Conservation (phyloP, 1,140 invertebrate genomes). For the Thaumetopoea pityocampa region DNA sequence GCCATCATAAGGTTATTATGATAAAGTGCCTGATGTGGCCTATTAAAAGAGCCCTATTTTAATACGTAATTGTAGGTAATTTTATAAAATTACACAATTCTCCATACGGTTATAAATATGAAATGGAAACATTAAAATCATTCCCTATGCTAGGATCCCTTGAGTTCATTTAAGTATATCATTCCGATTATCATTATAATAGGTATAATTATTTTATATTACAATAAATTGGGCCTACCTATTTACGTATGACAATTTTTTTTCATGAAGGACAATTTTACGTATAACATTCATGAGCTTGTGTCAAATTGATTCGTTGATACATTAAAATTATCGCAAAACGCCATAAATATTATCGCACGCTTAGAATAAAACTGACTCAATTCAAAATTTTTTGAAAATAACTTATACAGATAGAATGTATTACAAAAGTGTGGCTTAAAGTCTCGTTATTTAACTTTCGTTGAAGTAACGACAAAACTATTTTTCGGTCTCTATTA, state of each 20-base stretch:
- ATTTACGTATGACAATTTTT: constrained; percentile 70
- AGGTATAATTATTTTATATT: constrained; percentile 70
- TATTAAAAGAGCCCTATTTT: too few relatives aligned
- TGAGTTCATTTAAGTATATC: constrained; percentile 67
- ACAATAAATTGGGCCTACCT: constrained; percentile 72
- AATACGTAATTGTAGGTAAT: constrained; percentile 51
- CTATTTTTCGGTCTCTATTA: too few relatives aligned
- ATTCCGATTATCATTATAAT: constrained; percentile 61
- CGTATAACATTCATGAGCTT: constrained; percentile 63
- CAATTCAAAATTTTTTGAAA: too few relatives aligned
- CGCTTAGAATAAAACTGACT: too few relatives aligned
- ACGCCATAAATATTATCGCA: constrained; percentile 26
- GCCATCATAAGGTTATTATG: too few relatives aligned
- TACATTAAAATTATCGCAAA: constrained; percentile 17
- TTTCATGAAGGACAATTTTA: constrained; percentile 59
- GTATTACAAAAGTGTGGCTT: too few relatives aligned
- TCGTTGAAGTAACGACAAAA: too few relatives aligned
- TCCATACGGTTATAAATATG: constrained; percentile 68
- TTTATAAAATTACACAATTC: constrained; percentile 62
- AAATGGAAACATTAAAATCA: constrained; percentile 70
- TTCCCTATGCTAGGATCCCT: constrained; percentile 62
- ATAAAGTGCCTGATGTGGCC: too few relatives aligned
- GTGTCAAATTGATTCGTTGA: constrained; percentile 45
- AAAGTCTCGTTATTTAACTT: too few relatives aligned
- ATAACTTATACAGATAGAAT: too few relatives aligned